Conservation (phyloP, 2,797 vertebrate genomes). For the Hylomyscus alleni region DNA sequence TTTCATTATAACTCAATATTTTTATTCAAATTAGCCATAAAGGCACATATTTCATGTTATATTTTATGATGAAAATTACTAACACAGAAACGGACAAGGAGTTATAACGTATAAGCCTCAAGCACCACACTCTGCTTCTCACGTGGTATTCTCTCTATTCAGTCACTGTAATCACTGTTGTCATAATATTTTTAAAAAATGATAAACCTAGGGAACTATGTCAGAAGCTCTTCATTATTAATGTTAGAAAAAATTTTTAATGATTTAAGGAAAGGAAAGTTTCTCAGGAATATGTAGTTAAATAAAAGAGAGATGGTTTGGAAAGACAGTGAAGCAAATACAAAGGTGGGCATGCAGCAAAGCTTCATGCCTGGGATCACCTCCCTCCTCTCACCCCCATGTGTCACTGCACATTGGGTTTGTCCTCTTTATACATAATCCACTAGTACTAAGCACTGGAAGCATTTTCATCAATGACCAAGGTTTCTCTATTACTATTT, state of each 20-base stretch:
- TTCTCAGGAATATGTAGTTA: background rate
- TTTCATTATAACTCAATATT: background rate
- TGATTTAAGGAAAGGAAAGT: background rate
- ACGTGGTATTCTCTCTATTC: background rate
- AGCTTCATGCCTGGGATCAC: background rate
- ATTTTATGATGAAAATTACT: background rate
- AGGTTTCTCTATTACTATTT: background rate
- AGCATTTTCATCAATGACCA: background rate
- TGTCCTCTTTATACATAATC: background rate
- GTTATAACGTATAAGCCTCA: background rate
- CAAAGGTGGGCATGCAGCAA: background rate
- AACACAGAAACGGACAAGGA: background rate
- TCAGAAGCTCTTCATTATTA: background rate
- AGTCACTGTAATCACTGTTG: background rate
- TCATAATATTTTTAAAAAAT: constrained; percentile 18
- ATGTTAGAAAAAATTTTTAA: background rate
- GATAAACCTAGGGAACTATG: background rate
- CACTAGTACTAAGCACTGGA: background rate
- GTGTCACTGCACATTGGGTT: background rate
- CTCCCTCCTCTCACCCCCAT: background rate
- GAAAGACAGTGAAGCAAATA: background rate
- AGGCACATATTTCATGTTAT: background rate
- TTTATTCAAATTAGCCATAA: constrained; percentile 30
- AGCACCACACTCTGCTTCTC: background rate
- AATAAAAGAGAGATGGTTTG: background rate